Conservation (phyloP, 2,797 vertebrate species). For the Jordanella pulchra region DNA sequence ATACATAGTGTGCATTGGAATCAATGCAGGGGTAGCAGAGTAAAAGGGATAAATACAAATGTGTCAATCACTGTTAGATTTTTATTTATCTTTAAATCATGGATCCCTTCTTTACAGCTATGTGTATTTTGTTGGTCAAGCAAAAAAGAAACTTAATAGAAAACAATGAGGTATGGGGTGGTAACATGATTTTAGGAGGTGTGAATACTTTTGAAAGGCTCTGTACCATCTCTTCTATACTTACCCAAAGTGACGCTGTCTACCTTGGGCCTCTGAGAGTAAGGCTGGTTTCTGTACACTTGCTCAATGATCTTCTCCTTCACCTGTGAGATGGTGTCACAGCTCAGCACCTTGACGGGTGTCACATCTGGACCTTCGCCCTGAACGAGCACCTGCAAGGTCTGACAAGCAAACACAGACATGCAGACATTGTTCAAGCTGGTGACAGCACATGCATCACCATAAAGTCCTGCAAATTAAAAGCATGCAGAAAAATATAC, state of each 20-base stretch:
- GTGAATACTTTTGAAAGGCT: not conserved
- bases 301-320: constrained; percentile 99
- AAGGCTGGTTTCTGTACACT: constrained; percentile 91
- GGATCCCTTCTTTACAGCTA: not conserved
- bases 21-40: not conserved
- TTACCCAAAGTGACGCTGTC: constrained; percentile 94
- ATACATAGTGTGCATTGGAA: not conserved
- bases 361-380: constrained; percentile 89
- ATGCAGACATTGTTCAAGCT: constrained; percentile 1
- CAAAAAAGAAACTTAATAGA: not conserved
- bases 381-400: constrained; percentile 91
- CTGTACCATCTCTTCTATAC: constrained; percentile 33
- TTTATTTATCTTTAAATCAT: not conserved
- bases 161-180: not conserved
- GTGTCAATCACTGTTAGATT: not conserved
- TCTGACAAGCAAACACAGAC: constrained; percentile 74
- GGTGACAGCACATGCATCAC: not conserved
- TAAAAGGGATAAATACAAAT: not conserved
- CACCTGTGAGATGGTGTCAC: constrained; percentile 97
- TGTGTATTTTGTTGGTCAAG: not conserved
- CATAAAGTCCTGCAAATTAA: constrained; percentile 7
- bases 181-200: not conserved
- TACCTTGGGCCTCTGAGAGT: constrained; percentile 91
- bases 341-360: constrained; percentile 95
- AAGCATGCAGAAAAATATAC: constrained; percentile 46